These are phyloP conservation scores for Prolemur simus DNA, from an alignment of 2,113 vertebrate species.

Conservation along the genomic window DNA sequence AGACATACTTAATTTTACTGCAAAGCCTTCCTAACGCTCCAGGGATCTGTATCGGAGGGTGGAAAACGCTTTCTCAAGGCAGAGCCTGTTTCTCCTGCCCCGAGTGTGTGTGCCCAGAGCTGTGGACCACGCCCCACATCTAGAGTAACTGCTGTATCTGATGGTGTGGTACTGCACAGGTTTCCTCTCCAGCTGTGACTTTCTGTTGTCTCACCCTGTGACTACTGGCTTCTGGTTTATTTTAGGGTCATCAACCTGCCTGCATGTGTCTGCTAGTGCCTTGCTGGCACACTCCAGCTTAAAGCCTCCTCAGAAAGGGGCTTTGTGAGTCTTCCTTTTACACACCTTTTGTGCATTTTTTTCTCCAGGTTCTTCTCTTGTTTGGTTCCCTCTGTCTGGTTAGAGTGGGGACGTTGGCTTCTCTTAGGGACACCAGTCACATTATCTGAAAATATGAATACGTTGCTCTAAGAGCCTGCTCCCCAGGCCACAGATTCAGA, in stretches of 20 bases:
- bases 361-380: slow-evolving; percentile 2
- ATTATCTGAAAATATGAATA: not conserved
- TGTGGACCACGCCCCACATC: not conserved
- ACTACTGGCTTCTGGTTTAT: slow-evolving; percentile 66
- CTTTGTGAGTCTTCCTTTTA: slow-evolving; percentile 60
- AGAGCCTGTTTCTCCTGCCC: not conserved
- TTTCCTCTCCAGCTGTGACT: slow-evolving; percentile 50
- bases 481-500: not conserved
- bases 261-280: not conserved
- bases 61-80: not conserved
- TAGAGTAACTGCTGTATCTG: not conserved
- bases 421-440: not conserved
- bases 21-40: not conserved
- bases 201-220: slow-evolving; percentile 62
- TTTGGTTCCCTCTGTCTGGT: not conserved
- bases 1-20: slow-evolving; percentile 15
- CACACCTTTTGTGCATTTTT: not conserved
- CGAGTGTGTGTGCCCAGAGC: not conserved
- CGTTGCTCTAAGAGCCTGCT: not conserved
- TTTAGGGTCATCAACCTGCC: slow-evolving; percentile 74
- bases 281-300: slow-evolving; percentile 59
- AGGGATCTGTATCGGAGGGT: not conserved
- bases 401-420: not conserved
- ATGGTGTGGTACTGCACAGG: slow-evolving; percentile 18
- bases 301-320: slow-evolving; percentile 44